Percentiles rank a stretch among this genome's conserved stretches.
Evolutionary conservation across 2,113 vertebrate species (phyloP).

Genomic region (Oreochromis aureus): DNA sequence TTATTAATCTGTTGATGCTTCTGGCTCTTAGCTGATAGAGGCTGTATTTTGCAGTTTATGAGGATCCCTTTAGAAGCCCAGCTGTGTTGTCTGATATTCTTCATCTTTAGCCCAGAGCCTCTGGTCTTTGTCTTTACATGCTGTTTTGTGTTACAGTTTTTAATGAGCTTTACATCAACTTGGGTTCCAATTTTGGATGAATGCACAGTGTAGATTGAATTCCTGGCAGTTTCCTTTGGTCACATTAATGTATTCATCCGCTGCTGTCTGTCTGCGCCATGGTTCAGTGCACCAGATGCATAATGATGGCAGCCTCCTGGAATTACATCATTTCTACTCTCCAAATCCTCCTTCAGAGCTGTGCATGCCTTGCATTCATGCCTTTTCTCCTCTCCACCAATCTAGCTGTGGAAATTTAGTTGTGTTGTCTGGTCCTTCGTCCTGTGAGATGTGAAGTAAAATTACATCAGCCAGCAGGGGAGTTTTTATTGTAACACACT

Average conservation of each 20-base stretch:
- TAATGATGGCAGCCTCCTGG: constrained; percentile 17
- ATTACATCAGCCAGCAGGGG: not conserved
- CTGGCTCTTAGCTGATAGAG: constrained; percentile 18
- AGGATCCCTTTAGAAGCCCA: not conserved
- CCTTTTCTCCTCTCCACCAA: not conserved
- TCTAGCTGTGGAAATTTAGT: not conserved
- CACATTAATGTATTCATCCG: constrained; percentile 14
- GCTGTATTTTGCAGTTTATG: not conserved
- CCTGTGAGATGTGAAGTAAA: not conserved
- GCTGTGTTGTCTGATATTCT: constrained; percentile 25
- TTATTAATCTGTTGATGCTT: constrained; percentile 47
- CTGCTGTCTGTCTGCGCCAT: not conserved
- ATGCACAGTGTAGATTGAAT: not conserved
- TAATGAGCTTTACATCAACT: constrained; percentile 25
- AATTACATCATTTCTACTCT: constrained; percentile 30
- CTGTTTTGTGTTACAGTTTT: not conserved
- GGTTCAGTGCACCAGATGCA: constrained; percentile 30
- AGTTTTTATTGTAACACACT: not conserved
- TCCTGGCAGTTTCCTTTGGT: constrained; percentile 10
- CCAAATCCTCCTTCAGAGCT: not conserved
- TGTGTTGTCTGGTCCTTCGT: not conserved
- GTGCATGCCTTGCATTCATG: not conserved
- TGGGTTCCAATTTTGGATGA: not conserved
- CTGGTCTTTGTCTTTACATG: constrained; percentile 17
- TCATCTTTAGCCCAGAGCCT: constrained; percentile 26